Evolutionary conservation across 2,888 invertebrate species (phyloP), one percentile per base, ranked within the genome.

Genomic region (Hoplodrina blanda): DNA sequence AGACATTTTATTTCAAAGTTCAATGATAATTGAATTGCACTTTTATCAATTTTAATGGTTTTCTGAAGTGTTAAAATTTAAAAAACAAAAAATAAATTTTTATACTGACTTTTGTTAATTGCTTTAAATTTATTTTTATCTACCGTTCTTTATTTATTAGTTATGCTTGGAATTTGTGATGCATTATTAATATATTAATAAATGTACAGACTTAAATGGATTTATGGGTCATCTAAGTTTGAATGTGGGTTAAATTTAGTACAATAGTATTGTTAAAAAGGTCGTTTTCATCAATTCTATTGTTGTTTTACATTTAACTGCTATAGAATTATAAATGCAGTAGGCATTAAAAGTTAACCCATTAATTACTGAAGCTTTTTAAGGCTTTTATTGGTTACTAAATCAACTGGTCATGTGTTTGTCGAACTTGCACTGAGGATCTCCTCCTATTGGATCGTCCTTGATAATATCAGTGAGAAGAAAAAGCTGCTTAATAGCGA

Each of bases 21-120:
- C 82, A 82, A 73, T 78, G 82, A 68, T 76, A 76, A 81, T 78
- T 72, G 46, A 75, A 81, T 68, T 67, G 66, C 66, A 61, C 50
- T 75, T 60, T 81, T 64, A 76, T 76, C 79, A 78, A 80, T 78
- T 67, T 67, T 69, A 78, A 78, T 78, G 57, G 63, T 2, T n/a
- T 44, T 62, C 20, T 19, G 41, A 78, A 80, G 78, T 81, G 82
- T 81, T 78, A 57, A 71, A 81, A 67, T 69, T 71, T 71, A 4
- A 61, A 53, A 54, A 4, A 54, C 41, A 80, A 80, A 78, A 80
- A 75, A 13, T 30, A 10, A 25, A 17, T 6, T 53, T 46, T 25
- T 19, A 66, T 59, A 17, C n/a, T 6, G 62, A 66, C 69, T 78
- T 73, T 63, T n/a, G 54, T 74, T 65, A 44, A 80, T 80, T 74